Base-by-base conservation (phyloP, 2,113 vertebrate species). In the Dissostichus mawsoni region DNA sequence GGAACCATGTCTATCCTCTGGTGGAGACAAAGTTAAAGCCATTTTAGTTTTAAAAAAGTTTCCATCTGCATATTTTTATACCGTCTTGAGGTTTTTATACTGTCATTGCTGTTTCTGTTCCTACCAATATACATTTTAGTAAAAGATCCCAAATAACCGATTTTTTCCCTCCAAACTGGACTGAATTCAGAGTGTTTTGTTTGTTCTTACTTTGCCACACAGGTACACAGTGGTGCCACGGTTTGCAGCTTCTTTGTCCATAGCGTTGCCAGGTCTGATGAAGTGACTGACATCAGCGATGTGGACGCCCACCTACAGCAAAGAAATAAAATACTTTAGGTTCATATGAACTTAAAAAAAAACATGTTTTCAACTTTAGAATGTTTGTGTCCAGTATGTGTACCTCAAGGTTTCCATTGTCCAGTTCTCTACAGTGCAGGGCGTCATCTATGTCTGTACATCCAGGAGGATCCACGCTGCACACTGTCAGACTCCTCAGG, bases 1-100 rank as follows among this genome's bases (percentile, higher is more conserved):
- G 98, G 98, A 90, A 99, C 97, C 98, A 99, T 99, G 91, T 99
- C 98, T 85, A 99, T 99, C 75, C 98, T 98, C 98, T 99, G 93
- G 11, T 55, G 62, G 61, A 81, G 33, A 85, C 17, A 72, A 48
- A 23, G 82, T 33, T 0, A 62, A 47, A 67, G 0, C 57, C 1
- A 25, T 55, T 25, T 48, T 10, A 13, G 17, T 45, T 56, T 58
- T 18, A 29, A 59, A 53, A 16, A 3, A 8, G 36, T 41, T 41
- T 41, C 36, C 7, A 8, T 1, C 7, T 8, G 5, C 36, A 41
- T 8, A 41, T 41, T 41, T 41, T 8, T 29, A 29, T 29, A 29
- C 29, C 29, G 29, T 3, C 29, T 29, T 29, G 29, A 29, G 29
- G 3, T 29, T 8, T 41, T 41, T 41, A 41, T 41, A 41, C 36